Evolutionary conservation across 2,888 invertebrate species (phyloP).

Genomic region (Tipula confusa): DNA sequence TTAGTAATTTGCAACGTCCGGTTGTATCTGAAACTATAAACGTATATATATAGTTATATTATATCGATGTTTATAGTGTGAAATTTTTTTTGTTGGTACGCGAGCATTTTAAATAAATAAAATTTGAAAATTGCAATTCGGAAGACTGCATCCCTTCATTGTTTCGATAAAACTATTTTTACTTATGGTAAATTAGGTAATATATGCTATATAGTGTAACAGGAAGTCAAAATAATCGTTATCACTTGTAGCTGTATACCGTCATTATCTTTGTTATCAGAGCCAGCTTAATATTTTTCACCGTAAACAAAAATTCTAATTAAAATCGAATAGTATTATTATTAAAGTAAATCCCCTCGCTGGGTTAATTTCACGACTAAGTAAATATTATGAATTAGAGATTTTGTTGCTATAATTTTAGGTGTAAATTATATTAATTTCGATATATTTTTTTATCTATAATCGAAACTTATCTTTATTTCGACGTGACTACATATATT

Average conservation of each 20-base stretch:
- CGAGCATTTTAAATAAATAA: too few relatives aligned
- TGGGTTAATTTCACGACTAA: not conserved
- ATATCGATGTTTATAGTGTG: not conserved
- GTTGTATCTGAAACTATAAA: not conserved
- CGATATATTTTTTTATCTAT: not conserved
- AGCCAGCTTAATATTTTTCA: too few relatives aligned
- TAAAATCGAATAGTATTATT: not conserved
- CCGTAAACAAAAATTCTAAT: not conserved
- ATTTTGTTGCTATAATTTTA: not conserved
- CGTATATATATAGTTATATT: not conserved
- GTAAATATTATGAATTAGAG: not conserved
- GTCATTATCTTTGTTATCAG: not conserved
- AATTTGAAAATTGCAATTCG: too few relatives aligned
- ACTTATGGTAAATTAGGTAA: too few relatives aligned
- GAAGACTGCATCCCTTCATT: too few relatives aligned
- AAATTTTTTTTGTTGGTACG: not conserved
- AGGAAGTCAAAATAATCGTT: too few relatives aligned
- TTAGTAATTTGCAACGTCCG: not conserved
- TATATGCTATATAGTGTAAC: too few relatives aligned
- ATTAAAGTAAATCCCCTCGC: not conserved
- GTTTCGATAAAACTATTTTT: too few relatives aligned
- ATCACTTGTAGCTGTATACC: not conserved
- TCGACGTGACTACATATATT: not conserved
- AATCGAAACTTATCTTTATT: too few relatives aligned
- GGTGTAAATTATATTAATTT: not conserved